Percentiles rank a stretch among this genome's conserved stretches.
phyloP scores from a whole-genome alignment of 2,113 vertebrate genomes.

The Pycnonotus jocosus region DNA sequence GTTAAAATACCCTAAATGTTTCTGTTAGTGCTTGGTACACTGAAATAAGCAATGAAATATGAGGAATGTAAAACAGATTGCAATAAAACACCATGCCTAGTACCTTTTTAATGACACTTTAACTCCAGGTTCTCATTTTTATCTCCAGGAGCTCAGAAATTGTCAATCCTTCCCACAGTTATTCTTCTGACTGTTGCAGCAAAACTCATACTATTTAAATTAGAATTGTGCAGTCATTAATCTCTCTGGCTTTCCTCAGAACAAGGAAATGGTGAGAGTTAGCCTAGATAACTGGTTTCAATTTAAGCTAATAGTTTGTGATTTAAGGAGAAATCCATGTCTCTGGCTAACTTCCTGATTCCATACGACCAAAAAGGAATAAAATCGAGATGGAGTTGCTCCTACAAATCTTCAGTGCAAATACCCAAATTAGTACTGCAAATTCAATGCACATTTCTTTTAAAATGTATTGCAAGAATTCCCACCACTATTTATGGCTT shows the following conservation, averaged over 20 bases:
- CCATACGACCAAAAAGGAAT: constrained; percentile 23
- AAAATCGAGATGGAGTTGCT: background rate
- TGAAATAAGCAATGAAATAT: background rate
- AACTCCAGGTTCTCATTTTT: background rate
- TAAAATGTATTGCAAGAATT: background rate
- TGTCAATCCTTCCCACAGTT: background rate
- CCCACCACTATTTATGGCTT: constrained; percentile 1
- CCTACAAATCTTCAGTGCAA: constrained; percentile 22
- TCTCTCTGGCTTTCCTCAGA: background rate
- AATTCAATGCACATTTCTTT: constrained; percentile 21
- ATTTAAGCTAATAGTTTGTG: constrained; percentile 24
- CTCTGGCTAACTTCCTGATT: constrained; percentile 28
- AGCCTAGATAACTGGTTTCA: constrained; percentile 14
- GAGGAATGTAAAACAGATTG: background rate
- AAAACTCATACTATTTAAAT: background rate
- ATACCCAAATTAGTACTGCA: constrained; percentile 32
- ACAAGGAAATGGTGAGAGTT: background rate
- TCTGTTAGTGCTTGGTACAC: background rate
- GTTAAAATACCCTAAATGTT: background rate
- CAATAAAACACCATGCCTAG: background rate
- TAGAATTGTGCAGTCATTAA: background rate
- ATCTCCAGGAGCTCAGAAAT: background rate
- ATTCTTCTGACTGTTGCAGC: background rate
- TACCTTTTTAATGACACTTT: background rate
- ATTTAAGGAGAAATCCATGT: constrained; percentile 10